phyloP scores from a whole-genome alignment of 1,140 invertebrate genomes.

The Seison nebaliae region DNA sequence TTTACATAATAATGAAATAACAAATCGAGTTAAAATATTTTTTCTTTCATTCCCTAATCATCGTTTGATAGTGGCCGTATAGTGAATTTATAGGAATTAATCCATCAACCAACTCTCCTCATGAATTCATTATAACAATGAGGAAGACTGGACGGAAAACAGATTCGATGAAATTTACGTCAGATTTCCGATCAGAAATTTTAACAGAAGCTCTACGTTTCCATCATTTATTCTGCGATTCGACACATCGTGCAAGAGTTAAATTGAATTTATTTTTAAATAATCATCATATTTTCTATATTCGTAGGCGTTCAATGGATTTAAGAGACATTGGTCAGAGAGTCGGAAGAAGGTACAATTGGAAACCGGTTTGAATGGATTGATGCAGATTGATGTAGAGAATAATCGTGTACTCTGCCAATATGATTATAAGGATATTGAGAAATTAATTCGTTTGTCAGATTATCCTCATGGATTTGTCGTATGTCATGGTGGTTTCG shows the following conservation, averaged over 20 bases:
- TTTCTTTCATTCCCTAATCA: neutral
- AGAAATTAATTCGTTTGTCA: constrained; percentile 41
- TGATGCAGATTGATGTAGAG: constrained; percentile 63
- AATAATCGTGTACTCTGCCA: constrained; percentile 39
- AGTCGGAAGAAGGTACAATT: constrained; percentile 54
- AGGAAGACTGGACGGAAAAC: constrained; percentile 55
- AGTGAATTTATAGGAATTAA: constrained; percentile 31
- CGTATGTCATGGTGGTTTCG: constrained; percentile 56
- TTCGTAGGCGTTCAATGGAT: constrained; percentile 52
- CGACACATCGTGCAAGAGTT: constrained; percentile 1
- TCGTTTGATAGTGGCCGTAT: constrained; percentile 31
- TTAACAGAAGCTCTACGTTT: constrained; percentile 66
- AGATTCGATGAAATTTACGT: constrained; percentile 86
- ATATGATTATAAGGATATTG: constrained; percentile 75
- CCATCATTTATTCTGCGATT: constrained; percentile 16
- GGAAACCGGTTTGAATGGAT: constrained; percentile 56
- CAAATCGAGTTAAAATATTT: constrained; percentile 42
- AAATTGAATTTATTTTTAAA: constrained; percentile 14
- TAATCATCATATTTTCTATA: constrained; percentile 3
- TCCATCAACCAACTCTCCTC: constrained; percentile 24
- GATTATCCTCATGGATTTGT: constrained; percentile 47
- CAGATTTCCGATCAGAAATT: constrained; percentile 65
- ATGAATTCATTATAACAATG: constrained; percentile 54
- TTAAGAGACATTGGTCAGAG: constrained; percentile 82
- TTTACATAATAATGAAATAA: constrained; percentile 65